Conservation (phyloP, 30 jellyfish, hydroid and myxozoan species). For the Aurelia aurita complex sp. Pacific region DNA sequence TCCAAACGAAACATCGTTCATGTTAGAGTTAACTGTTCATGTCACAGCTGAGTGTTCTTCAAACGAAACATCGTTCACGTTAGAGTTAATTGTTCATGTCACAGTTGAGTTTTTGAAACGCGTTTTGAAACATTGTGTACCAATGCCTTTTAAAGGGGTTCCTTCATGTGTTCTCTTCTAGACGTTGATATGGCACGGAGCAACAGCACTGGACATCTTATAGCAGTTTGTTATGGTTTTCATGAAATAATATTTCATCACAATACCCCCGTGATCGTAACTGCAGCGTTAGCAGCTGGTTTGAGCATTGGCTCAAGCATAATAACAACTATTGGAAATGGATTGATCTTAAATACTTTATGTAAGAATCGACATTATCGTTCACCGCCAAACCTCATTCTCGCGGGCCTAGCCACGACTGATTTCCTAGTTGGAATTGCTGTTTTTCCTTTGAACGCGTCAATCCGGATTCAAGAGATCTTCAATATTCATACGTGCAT, state of each 20-base stretch:
- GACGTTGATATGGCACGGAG: no score
- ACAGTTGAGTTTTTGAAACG: no score
- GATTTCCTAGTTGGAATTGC: constrained; percentile 20
- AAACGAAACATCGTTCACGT: no score
- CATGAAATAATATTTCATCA: neutral
- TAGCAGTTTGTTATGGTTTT: neutral
- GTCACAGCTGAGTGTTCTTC: no score
- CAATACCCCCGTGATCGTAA: neutral
- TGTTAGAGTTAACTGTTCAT: no score
- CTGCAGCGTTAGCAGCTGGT: neutral
- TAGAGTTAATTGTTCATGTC: no score
- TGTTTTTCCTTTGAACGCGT: constrained; percentile 9
- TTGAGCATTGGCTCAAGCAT: neutral
- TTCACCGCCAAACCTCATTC: constrained; percentile 5
- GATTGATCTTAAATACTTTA: neutral
- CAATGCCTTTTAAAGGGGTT: no score
- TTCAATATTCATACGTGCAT: neutral
- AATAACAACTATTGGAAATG: neutral
- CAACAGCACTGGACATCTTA: neutral
- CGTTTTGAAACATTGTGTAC: no score
- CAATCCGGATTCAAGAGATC: constrained; percentile 3
- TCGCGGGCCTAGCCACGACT: constrained; percentile 7
- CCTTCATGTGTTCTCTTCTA: no score
- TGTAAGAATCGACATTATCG: neutral
- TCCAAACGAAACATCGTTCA: no score